Conservation (phyloP, 2,888 invertebrate species). For the Pherbina coryleti region DNA sequence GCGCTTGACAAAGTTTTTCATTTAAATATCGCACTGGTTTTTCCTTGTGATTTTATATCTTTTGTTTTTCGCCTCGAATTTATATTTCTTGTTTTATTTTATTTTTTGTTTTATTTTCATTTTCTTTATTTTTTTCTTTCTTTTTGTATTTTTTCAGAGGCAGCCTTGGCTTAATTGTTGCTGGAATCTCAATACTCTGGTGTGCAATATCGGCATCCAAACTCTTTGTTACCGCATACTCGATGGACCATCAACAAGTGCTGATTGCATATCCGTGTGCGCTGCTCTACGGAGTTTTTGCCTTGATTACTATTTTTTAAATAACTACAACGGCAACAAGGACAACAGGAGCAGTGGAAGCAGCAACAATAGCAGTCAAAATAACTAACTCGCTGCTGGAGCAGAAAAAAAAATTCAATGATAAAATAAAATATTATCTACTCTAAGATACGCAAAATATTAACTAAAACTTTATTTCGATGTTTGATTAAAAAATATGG, state of each 20-base stretch:
- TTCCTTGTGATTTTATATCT: background rate
- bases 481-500: background rate
- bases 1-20: slow-evolving; percentile 25
- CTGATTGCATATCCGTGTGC: slow-evolving; percentile 83
- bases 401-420: background rate
- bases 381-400: background rate
- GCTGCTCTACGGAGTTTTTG: slow-evolving; percentile 83
- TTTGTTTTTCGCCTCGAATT: background rate
- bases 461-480: slow-evolving; percentile 17
- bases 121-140: slow-evolving; percentile 45
- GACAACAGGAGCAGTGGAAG: background rate
- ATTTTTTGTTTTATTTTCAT: background rate
- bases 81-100: background rate
- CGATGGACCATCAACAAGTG: slow-evolving; percentile 80
- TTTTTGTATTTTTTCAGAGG: slow-evolving; percentile 68
- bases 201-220: slow-evolving; percentile 83
- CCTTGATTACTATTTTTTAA: slow-evolving; percentile 81
- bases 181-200: slow-evolving; percentile 76
- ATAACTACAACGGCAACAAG: slow-evolving; percentile 42
- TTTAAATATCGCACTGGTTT: slow-evolving; percentile 1
- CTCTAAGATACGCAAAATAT: background rate
- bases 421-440: background rate
- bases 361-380: background rate
- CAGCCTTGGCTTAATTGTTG: slow-evolving; percentile 72
- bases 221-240: slow-evolving; percentile 81